Evolutionary conservation across 2,797 vertebrate genomes (phyloP).

Genomic region (Malurus splendens): DNA sequence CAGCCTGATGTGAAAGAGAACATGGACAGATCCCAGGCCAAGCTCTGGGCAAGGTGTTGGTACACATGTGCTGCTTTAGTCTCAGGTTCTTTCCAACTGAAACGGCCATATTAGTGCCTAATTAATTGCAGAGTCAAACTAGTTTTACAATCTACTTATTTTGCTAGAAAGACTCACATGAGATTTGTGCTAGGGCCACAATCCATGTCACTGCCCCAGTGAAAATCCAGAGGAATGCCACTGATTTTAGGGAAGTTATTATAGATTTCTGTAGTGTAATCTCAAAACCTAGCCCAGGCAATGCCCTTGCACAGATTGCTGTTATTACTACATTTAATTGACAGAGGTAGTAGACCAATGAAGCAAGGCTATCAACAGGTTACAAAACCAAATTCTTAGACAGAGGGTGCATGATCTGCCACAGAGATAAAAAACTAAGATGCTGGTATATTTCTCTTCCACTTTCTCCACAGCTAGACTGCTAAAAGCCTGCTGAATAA

Average conservation of each 20-base stretch:
- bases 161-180: not conserved
- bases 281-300: not conserved
- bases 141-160: not conserved
- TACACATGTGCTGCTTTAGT: not conserved
- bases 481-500: not conserved
- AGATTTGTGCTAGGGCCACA: not conserved
- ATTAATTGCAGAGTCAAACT: not conserved
- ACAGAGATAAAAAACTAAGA: not conserved
- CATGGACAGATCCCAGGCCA: not conserved
- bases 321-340: not conserved
- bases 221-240: not conserved
- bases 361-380: not conserved
- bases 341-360: not conserved
- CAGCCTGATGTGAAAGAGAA: not conserved
- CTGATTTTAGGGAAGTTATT: not conserved
- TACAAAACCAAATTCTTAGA: not conserved
- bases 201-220: not conserved
- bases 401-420: not conserved
- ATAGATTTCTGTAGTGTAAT: not conserved
- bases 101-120: not conserved
- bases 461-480: not conserved
- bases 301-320: not conserved
- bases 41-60: not conserved
- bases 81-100: not conserved
- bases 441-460: not conserved